These are phyloP conservation scores for Ailuropoda melanoleuca DNA, from an alignment of 2,113 vertebrate genomes.

Conservation along the genomic window DNA sequence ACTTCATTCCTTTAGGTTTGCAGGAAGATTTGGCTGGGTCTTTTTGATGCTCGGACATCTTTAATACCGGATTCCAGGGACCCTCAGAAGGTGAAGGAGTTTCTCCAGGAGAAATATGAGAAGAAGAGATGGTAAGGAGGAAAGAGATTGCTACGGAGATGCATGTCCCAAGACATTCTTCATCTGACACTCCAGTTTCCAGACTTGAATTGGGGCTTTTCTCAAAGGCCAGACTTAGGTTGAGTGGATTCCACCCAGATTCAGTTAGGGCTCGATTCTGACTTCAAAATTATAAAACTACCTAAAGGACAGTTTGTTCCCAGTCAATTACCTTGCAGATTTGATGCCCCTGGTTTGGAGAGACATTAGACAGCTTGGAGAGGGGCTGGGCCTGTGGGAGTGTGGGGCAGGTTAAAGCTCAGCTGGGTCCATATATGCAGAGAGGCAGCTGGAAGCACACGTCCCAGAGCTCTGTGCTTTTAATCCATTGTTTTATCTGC, in stretches of 20 bases:
- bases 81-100: conserved; percentile 94
- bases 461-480: background rate
- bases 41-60: conserved; percentile 90
- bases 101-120: conserved; percentile 95
- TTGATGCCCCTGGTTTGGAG: background rate
- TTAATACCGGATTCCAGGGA: conserved; percentile 90
- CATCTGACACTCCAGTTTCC: background rate
- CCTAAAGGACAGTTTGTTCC: background rate
- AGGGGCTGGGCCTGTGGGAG: background rate
- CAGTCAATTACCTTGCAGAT: background rate
- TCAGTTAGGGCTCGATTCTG: background rate
- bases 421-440: background rate
- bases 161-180: background rate
- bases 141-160: background rate
- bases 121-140: conserved; percentile 92
- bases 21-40: conserved; percentile 92
- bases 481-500: background rate
- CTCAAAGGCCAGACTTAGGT: background rate
- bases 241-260: background rate
- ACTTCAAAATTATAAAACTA: background rate
- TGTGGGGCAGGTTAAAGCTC: background rate
- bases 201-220: background rate
- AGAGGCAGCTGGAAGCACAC: background rate
- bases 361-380: background rate
- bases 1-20: conserved; percentile 84